Base-by-base conservation (phyloP, 2,888 invertebrate species). In the Osedax frankpressi region DNA sequence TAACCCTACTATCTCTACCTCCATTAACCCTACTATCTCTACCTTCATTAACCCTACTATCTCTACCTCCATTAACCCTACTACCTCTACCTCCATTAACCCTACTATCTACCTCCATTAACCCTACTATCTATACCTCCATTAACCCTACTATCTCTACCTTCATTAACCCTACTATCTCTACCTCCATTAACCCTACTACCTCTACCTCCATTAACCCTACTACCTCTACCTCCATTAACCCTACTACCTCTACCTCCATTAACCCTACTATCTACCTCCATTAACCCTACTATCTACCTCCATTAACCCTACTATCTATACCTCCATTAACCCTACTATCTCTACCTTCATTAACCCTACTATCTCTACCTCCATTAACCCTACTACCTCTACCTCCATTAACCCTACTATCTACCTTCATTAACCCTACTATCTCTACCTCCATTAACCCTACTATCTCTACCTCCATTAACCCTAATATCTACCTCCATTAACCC, bases 401-500 rank as follows among this genome's bases (percentile, higher is more conserved):
- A 44, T 44, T 44, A 44, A 6, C 19, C 70, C 68, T 59, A 70
- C 70, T 62, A 74, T 70, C 69, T 74, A 74, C 73, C 74, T 74
- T 62, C 70, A 75, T 28, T 74, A 74, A 28, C 73, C 62, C 62
- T 74, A 73, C n/a, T n/a, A 28, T 74, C 72, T 28, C 65, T n/a
- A n/a, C n/a, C n/a, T n/a, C n/a, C n/a, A n/a, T n/a, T n/a, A n/a
- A n/a, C n/a, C n/a, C n/a, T n/a, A n/a, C n/a, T n/a, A n/a, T n/a
- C n/a, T 73, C 74, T 74, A 74, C 72, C 73, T 73, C 74, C 65
- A 73, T 28, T 74, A 74, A 28, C 65, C 73, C 72, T 74, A 74
- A 71, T 74, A 74, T n/a, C 74, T 73, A 74, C 74, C 73, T 73
- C 74, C 60, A 74, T 72, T 74, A 74, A 59, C 60, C 44, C 73